Conservation (phyloP, 2,888 invertebrate species). For the Mimas tiliae region DNA sequence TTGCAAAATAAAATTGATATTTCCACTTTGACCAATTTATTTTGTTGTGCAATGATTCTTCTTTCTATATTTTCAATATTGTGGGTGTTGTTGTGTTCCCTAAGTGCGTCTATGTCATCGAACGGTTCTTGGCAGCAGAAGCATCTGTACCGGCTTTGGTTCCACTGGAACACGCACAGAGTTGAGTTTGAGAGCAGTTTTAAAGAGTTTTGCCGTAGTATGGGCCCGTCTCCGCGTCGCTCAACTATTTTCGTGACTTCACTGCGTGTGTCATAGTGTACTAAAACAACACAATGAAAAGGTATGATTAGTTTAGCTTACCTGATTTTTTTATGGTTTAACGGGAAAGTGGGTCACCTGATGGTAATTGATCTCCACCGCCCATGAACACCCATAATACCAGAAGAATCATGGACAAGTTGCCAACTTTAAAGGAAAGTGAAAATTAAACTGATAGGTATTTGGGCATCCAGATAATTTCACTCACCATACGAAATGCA, state of each 20-base stretch:
- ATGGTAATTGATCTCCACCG: too few relatives aligned
- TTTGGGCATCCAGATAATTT: too few relatives aligned
- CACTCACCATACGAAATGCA: too few relatives aligned
- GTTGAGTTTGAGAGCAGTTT: conserved; percentile 82
- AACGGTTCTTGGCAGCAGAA: conserved; percentile 73
- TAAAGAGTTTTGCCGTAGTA: conserved; percentile 64
- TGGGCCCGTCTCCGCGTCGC: conserved; percentile 58
- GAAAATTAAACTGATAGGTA: too few relatives aligned
- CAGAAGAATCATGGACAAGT: too few relatives aligned
- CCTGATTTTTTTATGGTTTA: too few relatives aligned
- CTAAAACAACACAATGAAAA: conserved; percentile 23
- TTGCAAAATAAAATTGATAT: conserved; percentile 63
- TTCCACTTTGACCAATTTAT: conserved; percentile 70
- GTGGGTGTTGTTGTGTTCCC: conserved; percentile 59
- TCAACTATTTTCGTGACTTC: conserved; percentile 56
- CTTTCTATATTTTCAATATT: conserved; percentile 60
- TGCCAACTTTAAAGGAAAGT: too few relatives aligned
- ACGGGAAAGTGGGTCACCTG: too few relatives aligned
- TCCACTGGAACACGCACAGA: conserved; percentile 72
- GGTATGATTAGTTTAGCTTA: too few relatives aligned
- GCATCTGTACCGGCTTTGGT: conserved; percentile 70
- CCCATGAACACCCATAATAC: too few relatives aligned
- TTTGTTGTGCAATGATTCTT: conserved; percentile 68
- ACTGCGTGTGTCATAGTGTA: conserved; percentile 32
- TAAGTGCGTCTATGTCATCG: conserved; percentile 55